These are phyloP conservation scores for Siderastrea radians DNA, from an alignment of 92 coral and sea anemone species.

Conservation along the genomic window DNA sequence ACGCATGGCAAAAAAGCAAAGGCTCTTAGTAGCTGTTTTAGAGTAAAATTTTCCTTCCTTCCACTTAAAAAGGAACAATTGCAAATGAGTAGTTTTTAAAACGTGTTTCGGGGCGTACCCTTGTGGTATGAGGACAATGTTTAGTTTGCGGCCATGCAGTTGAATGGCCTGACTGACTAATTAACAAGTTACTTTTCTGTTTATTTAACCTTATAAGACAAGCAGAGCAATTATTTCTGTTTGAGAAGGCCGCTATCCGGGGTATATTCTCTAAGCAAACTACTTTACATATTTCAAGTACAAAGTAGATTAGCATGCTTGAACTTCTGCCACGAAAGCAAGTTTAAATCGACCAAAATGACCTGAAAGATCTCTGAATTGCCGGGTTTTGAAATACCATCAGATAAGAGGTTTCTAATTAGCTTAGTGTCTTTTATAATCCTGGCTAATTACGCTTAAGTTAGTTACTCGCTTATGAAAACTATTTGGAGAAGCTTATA, in stretches of 20 bases:
- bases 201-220: constrained; percentile 25
- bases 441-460: constrained; percentile 31
- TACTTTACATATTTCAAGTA: constrained; percentile 42
- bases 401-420: constrained; percentile 41
- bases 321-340: constrained; percentile 31
- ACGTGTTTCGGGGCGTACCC: constrained; percentile 17
- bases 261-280: constrained; percentile 24
- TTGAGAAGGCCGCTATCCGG: constrained; percentile 19
- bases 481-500: constrained; percentile 6
- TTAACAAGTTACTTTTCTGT: constrained; percentile 30
- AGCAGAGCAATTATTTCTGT: constrained; percentile 11
- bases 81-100: not conserved
- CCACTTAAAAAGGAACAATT: not conserved
- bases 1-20: not conserved
- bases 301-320: constrained; percentile 30
- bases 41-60: not conserved
- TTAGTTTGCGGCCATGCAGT: constrained; percentile 16
- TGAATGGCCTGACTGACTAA: constrained; percentile 10
- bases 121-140: constrained; percentile 28
- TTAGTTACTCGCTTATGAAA: constrained; percentile 20
- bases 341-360: not conserved
- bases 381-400: constrained; percentile 24
- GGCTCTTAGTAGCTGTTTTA: not conserved
- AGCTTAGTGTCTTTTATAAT: constrained; percentile 45
- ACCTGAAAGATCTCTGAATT: constrained; percentile 7